phyloP scores from a whole-genome alignment of 1,140 invertebrate genomes.

The Watersipora subatra region DNA sequence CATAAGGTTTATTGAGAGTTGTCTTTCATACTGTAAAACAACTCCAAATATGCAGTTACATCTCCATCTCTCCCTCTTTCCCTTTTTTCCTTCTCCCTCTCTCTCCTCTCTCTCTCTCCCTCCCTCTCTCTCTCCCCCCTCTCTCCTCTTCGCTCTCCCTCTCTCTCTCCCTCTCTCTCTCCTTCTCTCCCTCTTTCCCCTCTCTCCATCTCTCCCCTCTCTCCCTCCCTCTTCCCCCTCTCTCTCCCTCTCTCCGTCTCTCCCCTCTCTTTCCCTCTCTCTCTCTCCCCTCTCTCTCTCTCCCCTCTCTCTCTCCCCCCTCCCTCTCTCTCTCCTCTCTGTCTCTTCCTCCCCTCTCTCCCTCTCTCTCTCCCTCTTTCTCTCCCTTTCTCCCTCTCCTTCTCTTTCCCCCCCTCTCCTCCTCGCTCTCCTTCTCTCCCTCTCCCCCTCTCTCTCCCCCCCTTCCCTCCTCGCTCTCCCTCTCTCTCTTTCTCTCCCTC shows the following conservation, averaged over 20 bases:
- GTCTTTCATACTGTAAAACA: too few species aligned
- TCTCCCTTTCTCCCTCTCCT: background rate
- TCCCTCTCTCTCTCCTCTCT: background rate
- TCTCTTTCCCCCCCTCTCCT: background rate
- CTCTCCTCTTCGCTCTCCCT: background rate
- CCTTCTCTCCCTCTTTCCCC: slow-evolving; percentile 3
- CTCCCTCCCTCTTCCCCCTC: background rate
- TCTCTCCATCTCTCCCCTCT: too few species aligned
- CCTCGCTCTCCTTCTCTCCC: too few species aligned
- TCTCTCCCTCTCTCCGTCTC: background rate
- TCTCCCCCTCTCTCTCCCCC: too few species aligned
- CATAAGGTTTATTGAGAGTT: too few species aligned
- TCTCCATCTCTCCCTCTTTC: too few species aligned
- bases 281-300: background rate
- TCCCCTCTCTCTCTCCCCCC: background rate
- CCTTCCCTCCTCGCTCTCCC: too few species aligned
- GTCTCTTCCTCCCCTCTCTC: background rate
- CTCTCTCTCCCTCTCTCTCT: background rate
- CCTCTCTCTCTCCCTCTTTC: background rate
- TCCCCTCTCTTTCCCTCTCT: background rate
- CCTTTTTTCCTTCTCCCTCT: slow-evolving; percentile 1
- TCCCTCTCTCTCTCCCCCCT: background rate
- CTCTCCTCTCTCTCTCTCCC: background rate
- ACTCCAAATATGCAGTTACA: too few species aligned
- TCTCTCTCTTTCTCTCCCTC: background rate